Base-by-base conservation (phyloP, 2,888 invertebrate genomes). In the Tipula helvola region DNA sequence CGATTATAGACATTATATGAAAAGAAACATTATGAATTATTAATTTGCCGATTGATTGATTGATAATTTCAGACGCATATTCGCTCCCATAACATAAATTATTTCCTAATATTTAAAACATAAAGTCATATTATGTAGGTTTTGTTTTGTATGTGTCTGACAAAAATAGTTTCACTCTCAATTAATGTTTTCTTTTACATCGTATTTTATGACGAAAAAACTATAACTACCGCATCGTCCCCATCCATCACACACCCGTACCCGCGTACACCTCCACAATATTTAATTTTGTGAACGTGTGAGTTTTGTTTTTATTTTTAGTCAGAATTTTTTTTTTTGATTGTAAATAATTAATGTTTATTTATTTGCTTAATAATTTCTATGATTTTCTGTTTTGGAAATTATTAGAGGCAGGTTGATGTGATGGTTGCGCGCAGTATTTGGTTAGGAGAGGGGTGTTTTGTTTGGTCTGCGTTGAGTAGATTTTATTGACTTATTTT, bases 291-390 rank as follows among this genome's bases (percentile, higher is more conserved):
- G 3, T 71, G 71, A 71, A 71, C 71, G 71, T 71, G 28, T 71
- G 1, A 71, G 71, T 71, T 57, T 57, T 57, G 52, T 57, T 71
- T 71, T 71, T 71, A 71, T 71, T 71, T 71, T 28, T 71, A 71
- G 71, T 71, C 28, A 28, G 28, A 28, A 71, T 28, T 28, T 71
- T 71, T 28, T 71, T 71, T 28, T 71, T 28, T 71, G 18, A 71
- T 71, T 71, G 71, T 71, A 71, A 71, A 71, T 71, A 71, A 71
- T 71, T 71, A 71, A 71, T 71, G 71, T 71, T 71, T 71, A 71
- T 71, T 71, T 71, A 71, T 71, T 71, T 71, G 71, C 71, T 71
- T 71, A 18, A 71, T 71, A 71, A 71, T 71, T 71, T 71, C 71
- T 71, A 71, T 71, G 71, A 71, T 71, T 71, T 71, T 71, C 71